Percentiles rank a stretch among this genome's conserved stretches.
Conservation (phyloP, 1,140 invertebrate species). For the fruit fly (Drosophila melanogaster) region DNA sequence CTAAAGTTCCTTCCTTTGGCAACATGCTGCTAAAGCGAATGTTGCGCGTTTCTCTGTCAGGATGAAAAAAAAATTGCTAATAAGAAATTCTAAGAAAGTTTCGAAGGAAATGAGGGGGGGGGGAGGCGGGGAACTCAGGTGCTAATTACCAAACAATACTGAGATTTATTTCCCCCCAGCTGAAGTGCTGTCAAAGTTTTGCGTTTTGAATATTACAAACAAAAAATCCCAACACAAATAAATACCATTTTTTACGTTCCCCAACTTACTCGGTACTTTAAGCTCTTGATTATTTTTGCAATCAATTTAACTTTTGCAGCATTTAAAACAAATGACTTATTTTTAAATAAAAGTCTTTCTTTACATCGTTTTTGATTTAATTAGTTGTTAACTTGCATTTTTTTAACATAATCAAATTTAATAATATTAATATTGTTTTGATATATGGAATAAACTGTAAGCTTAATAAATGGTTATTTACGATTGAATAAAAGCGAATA, state of each 20-base stretch:
- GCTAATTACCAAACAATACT: conserved; percentile 11
- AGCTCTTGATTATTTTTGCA: background rate
- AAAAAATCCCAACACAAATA: background rate
- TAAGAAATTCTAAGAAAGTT: conserved; percentile 7
- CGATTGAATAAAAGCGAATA: too few relatives aligned
- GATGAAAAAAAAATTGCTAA: background rate
- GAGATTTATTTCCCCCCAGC: conserved; percentile 9
- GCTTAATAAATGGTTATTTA: too few relatives aligned
- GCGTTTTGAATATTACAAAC: background rate
- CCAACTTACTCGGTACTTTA: background rate
- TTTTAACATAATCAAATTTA: too few relatives aligned
- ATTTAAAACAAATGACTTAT: too few relatives aligned
- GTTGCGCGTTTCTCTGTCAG: background rate
- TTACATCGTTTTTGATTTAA: too few relatives aligned
- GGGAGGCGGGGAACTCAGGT: background rate
- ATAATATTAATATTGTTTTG: too few relatives aligned
- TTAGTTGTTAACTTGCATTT: too few relatives aligned
- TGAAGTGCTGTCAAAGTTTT: conserved; percentile 5
- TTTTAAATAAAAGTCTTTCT: too few relatives aligned
- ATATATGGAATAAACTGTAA: too few relatives aligned
- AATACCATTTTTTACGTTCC: background rate
- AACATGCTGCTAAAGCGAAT: conserved; percentile 47
- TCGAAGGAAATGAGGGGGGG: background rate
- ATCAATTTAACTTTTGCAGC: background rate
- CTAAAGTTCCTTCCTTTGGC: conserved; percentile 55